Percentiles rank a stretch among this genome's conserved stretches.
Conservation (phyloP, 2,888 invertebrate genomes). For the Odontothrips loti region DNA sequence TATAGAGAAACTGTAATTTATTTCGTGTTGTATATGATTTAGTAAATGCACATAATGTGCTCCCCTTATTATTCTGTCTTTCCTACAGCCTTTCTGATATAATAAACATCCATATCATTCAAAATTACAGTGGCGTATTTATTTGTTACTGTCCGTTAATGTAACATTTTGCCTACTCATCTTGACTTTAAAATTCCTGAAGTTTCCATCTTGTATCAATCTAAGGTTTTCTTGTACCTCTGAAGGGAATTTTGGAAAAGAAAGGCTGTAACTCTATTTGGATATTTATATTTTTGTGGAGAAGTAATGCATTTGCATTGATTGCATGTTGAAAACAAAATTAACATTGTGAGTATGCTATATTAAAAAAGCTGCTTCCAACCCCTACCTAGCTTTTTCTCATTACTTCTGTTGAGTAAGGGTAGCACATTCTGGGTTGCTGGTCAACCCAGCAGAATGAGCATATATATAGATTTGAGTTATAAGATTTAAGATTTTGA, state of each 20-base stretch:
- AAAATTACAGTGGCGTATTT: neutral
- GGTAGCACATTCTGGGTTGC: conserved; percentile 24
- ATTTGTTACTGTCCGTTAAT: no score
- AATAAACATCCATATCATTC: neutral
- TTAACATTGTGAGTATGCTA: neutral
- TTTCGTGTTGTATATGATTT: conserved; percentile 1
- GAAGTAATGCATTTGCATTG: neutral
- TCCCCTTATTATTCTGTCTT: conserved; percentile 7
- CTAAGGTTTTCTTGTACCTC: no score
- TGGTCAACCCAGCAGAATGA: conserved; percentile 12
- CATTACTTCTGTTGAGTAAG: conserved; percentile 20
- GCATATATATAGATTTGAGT: conserved; percentile 19
- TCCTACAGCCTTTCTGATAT: neutral
- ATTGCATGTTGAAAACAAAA: no score
- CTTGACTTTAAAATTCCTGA: no score
- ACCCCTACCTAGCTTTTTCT: conserved; percentile 19
- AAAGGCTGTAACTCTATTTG: neutral
- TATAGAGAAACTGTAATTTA: conserved; percentile 13
- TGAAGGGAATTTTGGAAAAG: neutral
- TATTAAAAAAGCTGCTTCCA: neutral
- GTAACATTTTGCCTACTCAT: no score
- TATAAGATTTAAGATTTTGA: conserved; percentile 13
- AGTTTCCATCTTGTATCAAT: no score
- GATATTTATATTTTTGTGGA: neutral
- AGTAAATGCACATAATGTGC: conserved; percentile 20